Base-by-base conservation (phyloP, 2,888 invertebrate genomes). In the Patella caerulea region DNA sequence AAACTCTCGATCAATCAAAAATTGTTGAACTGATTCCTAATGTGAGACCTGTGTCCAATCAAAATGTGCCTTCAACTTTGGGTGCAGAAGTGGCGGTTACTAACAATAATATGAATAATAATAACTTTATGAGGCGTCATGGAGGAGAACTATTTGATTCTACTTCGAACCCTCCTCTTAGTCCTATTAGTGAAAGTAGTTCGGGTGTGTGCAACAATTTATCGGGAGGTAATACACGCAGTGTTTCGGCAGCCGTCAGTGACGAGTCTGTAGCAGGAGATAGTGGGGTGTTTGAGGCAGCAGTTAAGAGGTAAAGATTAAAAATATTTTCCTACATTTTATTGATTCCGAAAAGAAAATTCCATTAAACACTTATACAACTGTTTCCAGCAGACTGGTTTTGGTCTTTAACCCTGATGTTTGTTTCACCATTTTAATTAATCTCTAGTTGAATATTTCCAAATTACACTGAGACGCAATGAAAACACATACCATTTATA, bases 261-360 rank as follows among this genome's bases (percentile, higher is more conserved):
- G 98, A 98, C 91, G 98, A 98, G 91, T 98, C 97, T 72, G 98
- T 98, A 79, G 98, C 98, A 71, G 98, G 98, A 0, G 92, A 92
- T 83, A 92, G 92, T 80, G 92, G 92, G 5, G 92, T 92, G 15
- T 92, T 92, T 85, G 92, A 92, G 78, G 92, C 92, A 54, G 90
- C 91, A 69, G 87, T 90, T 72, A 90, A 91, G 85, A 88, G 91
- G 90, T 91, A 83, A 78, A 45, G 7, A 45, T 45, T 45, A 9
- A 9, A 45, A 45, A 9, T 45, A 9, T 45, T 9, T 9, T 45
- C 45, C 45, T 45, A 45, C 45, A 45, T 45, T 45, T 9, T 45
- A 45, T 45, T 9, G 9, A 45, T 45, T 45, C 45, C 45, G 45
- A 45, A 45, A 45, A 45, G 45, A 45, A 45, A 45, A 45, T 45